Percentiles rank a stretch among this genome's conserved stretches.
Evolutionary conservation across 2,888 invertebrate species (phyloP).

Genomic region (Masnerella sp.): DNA sequence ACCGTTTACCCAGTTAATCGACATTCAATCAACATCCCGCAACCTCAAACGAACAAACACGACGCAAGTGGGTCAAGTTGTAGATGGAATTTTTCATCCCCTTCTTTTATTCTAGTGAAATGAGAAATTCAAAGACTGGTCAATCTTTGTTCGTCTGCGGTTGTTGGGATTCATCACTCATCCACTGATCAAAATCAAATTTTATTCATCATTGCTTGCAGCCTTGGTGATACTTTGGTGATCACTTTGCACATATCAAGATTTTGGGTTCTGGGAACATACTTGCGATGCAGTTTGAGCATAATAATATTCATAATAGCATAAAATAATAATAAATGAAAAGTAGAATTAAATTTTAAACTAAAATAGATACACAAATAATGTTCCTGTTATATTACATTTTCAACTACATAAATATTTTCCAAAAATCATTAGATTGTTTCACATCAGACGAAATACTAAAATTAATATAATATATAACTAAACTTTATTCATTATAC

Average conservation of each 20-base stretch:
- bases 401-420: no score
- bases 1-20: conserved; percentile 37
- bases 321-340: no score
- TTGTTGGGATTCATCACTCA: conserved; percentile 14
- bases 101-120: not conserved
- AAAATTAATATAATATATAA: no score
- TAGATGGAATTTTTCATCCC: not conserved
- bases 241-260: conserved; percentile 16
- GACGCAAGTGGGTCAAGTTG: not conserved
- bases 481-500: no score
- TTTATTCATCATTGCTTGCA: conserved; percentile 25
- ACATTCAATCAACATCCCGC: conserved; percentile 3
- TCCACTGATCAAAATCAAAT: conserved; percentile 20
- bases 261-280: conserved; percentile 11
- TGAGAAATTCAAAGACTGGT: not conserved
- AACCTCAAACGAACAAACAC: conserved; percentile 22
- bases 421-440: no score
- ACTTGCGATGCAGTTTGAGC: conserved; percentile 7
- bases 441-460: no score
- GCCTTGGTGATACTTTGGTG: conserved; percentile 12
- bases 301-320: no score
- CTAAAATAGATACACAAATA: no score
- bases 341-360: no score
- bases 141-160: conserved; percentile 21
- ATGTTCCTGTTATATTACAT: no score